Conservation (phyloP, 2,113 vertebrate species). For the Peromyscus polionotus region DNA sequence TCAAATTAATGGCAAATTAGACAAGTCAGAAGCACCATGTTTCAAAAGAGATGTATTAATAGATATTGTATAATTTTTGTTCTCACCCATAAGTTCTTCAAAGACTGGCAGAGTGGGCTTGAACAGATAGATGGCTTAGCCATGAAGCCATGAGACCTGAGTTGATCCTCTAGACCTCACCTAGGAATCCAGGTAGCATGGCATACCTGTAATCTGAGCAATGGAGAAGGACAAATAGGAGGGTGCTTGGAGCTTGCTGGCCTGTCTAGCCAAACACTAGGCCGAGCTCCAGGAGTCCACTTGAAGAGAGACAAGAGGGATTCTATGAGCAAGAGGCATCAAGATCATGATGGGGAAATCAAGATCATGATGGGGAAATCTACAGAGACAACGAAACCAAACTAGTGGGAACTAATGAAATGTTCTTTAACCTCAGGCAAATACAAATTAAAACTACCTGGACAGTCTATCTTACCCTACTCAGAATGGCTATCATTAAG, state of each 20-base stretch:
- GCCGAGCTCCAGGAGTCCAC: too few relatives aligned
- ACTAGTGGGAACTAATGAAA: too few relatives aligned
- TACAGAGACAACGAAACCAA: too few relatives aligned
- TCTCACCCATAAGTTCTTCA: background rate
- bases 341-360: too few relatives aligned
- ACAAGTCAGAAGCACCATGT: background rate
- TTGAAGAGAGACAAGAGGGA: too few relatives aligned
- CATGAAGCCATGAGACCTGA: background rate
- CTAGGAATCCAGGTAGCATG: background rate
- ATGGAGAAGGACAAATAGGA: background rate
- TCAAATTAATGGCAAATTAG: conserved; percentile 43
- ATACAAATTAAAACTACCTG: background rate
- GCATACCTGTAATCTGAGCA: background rate
- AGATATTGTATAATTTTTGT: background rate
- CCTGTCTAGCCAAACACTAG: too few relatives aligned
- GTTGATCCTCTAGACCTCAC: too few relatives aligned
- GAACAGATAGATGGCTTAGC: background rate
- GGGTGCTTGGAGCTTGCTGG: too few relatives aligned
- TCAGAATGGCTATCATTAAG: background rate
- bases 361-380: too few relatives aligned
- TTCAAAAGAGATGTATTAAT: background rate
- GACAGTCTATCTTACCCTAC: background rate
- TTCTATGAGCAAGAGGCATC: too few relatives aligned
- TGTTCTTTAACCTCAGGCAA: background rate
- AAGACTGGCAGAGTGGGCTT: too few relatives aligned